Percentiles rank a stretch among this genome's conserved stretches.
Conservation (phyloP, 2,888 invertebrate genomes). For the Trichopria drosophilae region DNA sequence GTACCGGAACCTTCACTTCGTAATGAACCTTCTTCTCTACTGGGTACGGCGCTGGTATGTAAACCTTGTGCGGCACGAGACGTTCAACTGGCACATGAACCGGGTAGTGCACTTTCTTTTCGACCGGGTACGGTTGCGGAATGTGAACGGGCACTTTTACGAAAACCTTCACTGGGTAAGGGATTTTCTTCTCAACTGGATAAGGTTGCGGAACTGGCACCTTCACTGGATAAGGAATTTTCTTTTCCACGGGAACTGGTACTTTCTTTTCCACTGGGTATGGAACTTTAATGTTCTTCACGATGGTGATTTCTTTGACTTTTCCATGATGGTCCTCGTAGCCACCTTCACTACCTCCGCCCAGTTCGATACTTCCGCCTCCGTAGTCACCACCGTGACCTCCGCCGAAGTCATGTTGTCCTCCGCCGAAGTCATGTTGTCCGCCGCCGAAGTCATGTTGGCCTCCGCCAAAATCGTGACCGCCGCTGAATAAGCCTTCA, state of each 20-base stretch:
- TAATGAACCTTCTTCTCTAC: slow-evolving; percentile 54
- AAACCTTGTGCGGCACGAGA: slow-evolving; percentile 56
- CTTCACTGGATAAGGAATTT: slow-evolving; percentile 64
- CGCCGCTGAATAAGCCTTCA: slow-evolving; percentile 24
- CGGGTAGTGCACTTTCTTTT: slow-evolving; percentile 56
- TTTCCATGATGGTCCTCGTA: slow-evolving; percentile 32
- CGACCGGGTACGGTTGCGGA: slow-evolving; percentile 56
- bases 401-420: slow-evolving; percentile 29
- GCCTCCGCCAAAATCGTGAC: slow-evolving; percentile 29
- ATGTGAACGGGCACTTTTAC: slow-evolving; percentile 60
- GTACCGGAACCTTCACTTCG: slow-evolving; percentile 52
- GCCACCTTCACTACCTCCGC: slow-evolving; percentile 20
- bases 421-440: too few relatives aligned
- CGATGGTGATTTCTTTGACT: slow-evolving; percentile 38
- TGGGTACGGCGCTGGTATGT: slow-evolving; percentile 56
- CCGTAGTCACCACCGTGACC: slow-evolving; percentile 33
- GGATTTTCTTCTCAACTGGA: slow-evolving; percentile 60
- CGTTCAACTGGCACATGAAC: slow-evolving; percentile 55
- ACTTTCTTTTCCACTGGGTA: slow-evolving; percentile 71
- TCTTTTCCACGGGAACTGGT: slow-evolving; percentile 67
- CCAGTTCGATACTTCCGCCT: slow-evolving; percentile 28
- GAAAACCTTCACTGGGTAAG: slow-evolving; percentile 53
- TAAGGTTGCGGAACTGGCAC: slow-evolving; percentile 63
- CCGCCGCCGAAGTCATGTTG: slow-evolving; percentile 34
- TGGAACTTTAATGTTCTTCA: slow-evolving; percentile 61